phyloP scores from a whole-genome alignment of 2,113 vertebrate species.

The Pyxicephalus adspersus region DNA sequence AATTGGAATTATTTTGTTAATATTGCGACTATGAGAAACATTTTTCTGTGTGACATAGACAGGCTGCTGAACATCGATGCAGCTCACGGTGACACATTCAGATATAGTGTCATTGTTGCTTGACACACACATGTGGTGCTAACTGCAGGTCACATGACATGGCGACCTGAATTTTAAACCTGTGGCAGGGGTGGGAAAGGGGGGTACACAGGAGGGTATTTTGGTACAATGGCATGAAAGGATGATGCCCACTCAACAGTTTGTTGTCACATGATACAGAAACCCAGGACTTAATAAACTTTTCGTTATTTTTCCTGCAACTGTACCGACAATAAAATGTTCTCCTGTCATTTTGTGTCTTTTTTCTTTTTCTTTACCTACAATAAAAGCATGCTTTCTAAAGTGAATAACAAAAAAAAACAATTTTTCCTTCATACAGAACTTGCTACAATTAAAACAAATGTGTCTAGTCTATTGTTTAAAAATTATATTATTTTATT shows the following conservation, averaged over 20 bases:
- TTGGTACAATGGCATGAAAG: slow-evolving; percentile 6
- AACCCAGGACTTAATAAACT: not conserved
- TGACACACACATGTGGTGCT: slow-evolving; percentile 33
- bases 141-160: slow-evolving; percentile 25
- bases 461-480: too few relatives aligned
- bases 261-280: not conserved
- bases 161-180: slow-evolving; percentile 30
- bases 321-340: slow-evolving; percentile 43
- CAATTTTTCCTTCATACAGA: too few relatives aligned
- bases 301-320: slow-evolving; percentile 2
- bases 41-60: not conserved
- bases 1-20: slow-evolving; percentile 33
- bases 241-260: not conserved
- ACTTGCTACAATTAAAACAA: too few relatives aligned
- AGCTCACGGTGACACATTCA: not conserved
- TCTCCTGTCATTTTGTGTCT: slow-evolving; percentile 44
- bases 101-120: slow-evolving; percentile 9
- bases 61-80: not conserved
- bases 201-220: not conserved
- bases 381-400: too few relatives aligned
- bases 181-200: slow-evolving; percentile 3
- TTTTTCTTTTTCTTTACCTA: not conserved
- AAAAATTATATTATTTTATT: too few relatives aligned
- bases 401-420: too few relatives aligned
- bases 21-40: not conserved